Base-by-base conservation (phyloP, 2,888 invertebrate species). In the Drosophila monieri region DNA sequence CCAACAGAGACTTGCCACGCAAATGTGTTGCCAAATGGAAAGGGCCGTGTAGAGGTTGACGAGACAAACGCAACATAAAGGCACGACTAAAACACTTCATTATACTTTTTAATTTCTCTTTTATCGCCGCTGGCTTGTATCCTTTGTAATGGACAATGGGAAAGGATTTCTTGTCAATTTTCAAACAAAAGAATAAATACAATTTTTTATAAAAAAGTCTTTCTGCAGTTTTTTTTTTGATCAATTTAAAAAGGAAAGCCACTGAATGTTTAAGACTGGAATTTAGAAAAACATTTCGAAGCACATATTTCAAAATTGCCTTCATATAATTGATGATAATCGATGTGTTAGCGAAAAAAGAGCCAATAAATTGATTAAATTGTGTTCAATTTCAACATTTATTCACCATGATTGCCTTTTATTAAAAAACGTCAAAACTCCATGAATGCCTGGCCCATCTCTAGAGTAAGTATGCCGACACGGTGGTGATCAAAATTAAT, bases 21-120 rank as follows among this genome's bases (percentile, higher is more conserved):
- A 30, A 52, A 32, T 39, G 48, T 14, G n/a, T 35, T 47, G 35
- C 15, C 30, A 14, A 47, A 35, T 32, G 49, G 37, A 30, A 25
- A 41, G 21, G 37, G 12, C 37, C 6, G 41, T 21, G 32, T 51
- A 14, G 35, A 23, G 37, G 35, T 8, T 41, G 39, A 62, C 15
- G 67, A 30, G 64, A 64, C 58, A 48, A 53, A 53, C 53, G 48
- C 62, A 74, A 79, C 57, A 66, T 69, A 74, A 68, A 65, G 57
- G 56, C 47, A 60, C 62, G 55, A 47, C 58, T 66, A 58, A 76
- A 79, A 77, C 68, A 71, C 80, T 78, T 78, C 77, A 78, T 79
- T 76, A 78, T 79, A 78, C 77, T 78, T 78, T 79, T 60, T 79
- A 78, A 78, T 70, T 68, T 59, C 30, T 18, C 30, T 18, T 47